Evolutionary conservation across 2,113 vertebrate species (phyloP).

Genomic region (Sander lucioperca): DNA sequence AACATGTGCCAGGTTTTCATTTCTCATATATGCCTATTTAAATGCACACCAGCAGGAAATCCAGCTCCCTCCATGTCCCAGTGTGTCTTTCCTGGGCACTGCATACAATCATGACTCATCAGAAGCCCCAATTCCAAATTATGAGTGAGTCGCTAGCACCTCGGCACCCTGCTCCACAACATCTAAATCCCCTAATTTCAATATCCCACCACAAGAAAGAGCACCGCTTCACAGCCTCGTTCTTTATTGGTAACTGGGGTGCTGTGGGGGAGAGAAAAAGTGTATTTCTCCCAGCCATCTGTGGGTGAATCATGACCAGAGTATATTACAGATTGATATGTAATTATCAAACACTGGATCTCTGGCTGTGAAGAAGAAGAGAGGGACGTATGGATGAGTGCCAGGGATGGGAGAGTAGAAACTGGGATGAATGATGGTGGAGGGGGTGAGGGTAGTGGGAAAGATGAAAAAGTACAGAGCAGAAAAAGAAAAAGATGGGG

Average conservation of each 20-base stretch:
- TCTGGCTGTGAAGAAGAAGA: slow-evolving; percentile 53
- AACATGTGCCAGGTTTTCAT: background rate
- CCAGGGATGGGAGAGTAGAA: slow-evolving; percentile 42
- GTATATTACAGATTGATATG: slow-evolving; percentile 75
- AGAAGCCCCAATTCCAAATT: slow-evolving; percentile 49
- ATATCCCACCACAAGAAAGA: slow-evolving; percentile 58
- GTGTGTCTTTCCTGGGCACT: slow-evolving; percentile 20
- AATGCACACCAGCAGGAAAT: slow-evolving; percentile 24
- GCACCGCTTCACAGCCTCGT: slow-evolving; percentile 59
- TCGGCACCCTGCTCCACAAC: slow-evolving; percentile 35
- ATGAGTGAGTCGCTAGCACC: slow-evolving; percentile 53
- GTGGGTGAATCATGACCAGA: slow-evolving; percentile 79
- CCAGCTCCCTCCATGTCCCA: background rate
- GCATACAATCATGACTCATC: slow-evolving; percentile 45
- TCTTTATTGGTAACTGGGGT: slow-evolving; percentile 77
- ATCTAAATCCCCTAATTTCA: slow-evolving; percentile 73
- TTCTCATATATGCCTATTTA: background rate
- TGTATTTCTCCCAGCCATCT: slow-evolving; percentile 66
- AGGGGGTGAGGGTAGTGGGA: slow-evolving; percentile 9
- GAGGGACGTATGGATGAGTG: slow-evolving; percentile 38
- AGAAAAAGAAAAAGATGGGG: background rate
- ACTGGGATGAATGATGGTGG: slow-evolving; percentile 43
- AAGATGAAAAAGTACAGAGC: slow-evolving; percentile 32
- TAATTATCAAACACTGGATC: slow-evolving; percentile 77
- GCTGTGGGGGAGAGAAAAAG: slow-evolving; percentile 42